A percentile compares a stretch with the other conserved stretches of the same genome.
phyloP scores from a whole-genome alignment of 2,113 vertebrate genomes.

The Lophius piscatorius region DNA sequence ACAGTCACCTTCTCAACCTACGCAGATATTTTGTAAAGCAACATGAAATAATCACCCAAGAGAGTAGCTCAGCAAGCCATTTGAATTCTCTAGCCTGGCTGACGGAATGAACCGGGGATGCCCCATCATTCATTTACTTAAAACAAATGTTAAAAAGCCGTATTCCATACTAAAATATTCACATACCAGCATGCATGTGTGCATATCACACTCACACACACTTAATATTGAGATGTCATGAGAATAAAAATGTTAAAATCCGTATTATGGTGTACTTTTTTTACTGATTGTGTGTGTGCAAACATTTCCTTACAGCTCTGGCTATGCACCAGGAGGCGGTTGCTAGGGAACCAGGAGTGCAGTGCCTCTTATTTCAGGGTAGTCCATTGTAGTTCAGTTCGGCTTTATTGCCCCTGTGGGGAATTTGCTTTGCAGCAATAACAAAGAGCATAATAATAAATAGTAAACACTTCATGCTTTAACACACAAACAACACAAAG shows the following conservation, averaged over 20 bases:
- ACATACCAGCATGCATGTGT: conserved; percentile 4
- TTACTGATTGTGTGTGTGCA: not conserved
- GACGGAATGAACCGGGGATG: too few species aligned
- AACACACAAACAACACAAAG: conserved; percentile 10
- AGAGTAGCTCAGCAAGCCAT: conserved; percentile 39
- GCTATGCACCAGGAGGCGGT: conserved; percentile 67
- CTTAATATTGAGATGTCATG: not conserved
- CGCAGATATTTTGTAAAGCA: conserved; percentile 60
- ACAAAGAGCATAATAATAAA: conserved; percentile 51
- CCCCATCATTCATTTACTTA: conserved; percentile 32
- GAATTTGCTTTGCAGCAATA: conserved; percentile 49
- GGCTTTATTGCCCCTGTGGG: conserved; percentile 45
- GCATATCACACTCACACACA: not conserved
- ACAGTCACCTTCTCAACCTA: conserved; percentile 41
- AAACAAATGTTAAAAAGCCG: conserved; percentile 44
- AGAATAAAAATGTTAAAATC: conserved; percentile 26
- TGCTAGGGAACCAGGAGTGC: conserved; percentile 79
- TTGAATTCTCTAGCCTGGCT: too few species aligned
- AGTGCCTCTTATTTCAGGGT: conserved; percentile 44
- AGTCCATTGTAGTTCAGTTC: conserved; percentile 36
- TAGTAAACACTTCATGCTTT: conserved; percentile 34
- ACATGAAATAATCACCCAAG: conserved; percentile 59
- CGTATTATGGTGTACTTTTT: conserved; percentile 14
- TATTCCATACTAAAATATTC: not conserved
- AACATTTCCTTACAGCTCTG: conserved; percentile 62